Evolutionary conservation across 2,888 invertebrate species (phyloP).

Genomic region (Abscondita cerata): DNA sequence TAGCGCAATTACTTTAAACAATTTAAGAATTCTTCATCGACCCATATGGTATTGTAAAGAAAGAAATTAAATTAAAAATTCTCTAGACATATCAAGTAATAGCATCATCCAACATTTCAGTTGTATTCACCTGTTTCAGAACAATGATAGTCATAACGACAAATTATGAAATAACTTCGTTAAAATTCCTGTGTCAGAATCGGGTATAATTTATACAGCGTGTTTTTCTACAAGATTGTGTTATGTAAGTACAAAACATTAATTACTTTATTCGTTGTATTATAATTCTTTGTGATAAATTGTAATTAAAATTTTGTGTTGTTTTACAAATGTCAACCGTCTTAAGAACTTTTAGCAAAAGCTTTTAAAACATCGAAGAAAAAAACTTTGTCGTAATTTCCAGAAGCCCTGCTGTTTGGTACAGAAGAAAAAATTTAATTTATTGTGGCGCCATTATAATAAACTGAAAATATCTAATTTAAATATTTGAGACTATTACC

Average conservation of each 20-base stretch:
- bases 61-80: constrained; percentile 27
- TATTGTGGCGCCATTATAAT: constrained; percentile 19
- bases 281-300: constrained; percentile 36
- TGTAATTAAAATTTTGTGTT: constrained; percentile 28
- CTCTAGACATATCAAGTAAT: constrained; percentile 29
- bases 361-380: neutral
- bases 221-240: constrained; percentile 40
- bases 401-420: constrained; percentile 14
- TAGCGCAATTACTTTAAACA: constrained; percentile 14
- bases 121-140: constrained; percentile 44
- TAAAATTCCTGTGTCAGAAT: constrained; percentile 54
- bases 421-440: constrained; percentile 10
- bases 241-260: constrained; percentile 43
- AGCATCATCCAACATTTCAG: constrained; percentile 30
- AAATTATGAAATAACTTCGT: constrained; percentile 56
- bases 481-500: constrained; percentile 14
- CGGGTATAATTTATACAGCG: constrained; percentile 50
- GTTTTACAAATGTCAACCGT: constrained; percentile 17
- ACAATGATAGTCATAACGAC: constrained; percentile 54
- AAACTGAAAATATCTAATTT: constrained; percentile 14
- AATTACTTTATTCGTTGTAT: constrained; percentile 40
- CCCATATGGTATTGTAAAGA: constrained; percentile 20
- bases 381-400: neutral
- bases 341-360: constrained; percentile 10
- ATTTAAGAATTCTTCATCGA: constrained; percentile 11